Conservation (phyloP, 2,888 invertebrate genomes). For the Drosophila greeni region DNA sequence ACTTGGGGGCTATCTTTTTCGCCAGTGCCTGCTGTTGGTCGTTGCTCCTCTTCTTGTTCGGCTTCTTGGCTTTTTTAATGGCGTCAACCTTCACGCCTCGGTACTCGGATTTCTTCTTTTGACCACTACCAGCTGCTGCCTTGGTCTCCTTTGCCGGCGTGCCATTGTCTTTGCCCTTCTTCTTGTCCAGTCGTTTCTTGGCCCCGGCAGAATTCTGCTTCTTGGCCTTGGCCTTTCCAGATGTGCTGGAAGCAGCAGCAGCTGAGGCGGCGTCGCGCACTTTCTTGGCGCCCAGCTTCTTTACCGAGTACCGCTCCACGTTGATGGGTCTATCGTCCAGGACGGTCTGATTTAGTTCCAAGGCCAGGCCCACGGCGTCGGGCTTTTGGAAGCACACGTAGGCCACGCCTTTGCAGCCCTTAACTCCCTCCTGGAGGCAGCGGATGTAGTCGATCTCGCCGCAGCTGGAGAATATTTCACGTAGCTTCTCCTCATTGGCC, state of each 20-base stretch:
- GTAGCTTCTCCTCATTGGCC: conserved; percentile 75
- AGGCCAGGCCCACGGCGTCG: conserved; percentile 75
- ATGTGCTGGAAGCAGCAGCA: conserved; percentile 7
- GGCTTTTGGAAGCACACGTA: conserved; percentile 77
- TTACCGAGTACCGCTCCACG: conserved; percentile 73
- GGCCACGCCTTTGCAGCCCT: conserved; percentile 77
- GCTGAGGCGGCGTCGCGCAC: conserved; percentile 58
- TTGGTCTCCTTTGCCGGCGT: conserved; percentile 9
- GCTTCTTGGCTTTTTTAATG: conserved; percentile 68
- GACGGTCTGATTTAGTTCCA: conserved; percentile 77
- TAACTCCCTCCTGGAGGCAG: conserved; percentile 70
- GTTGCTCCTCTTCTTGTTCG: conserved; percentile 65
- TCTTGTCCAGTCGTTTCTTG: conserved; percentile 57
- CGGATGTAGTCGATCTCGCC: conserved; percentile 78
- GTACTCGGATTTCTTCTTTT: conserved; percentile 74
- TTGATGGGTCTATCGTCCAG: conserved; percentile 77
- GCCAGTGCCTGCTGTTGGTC: conserved; percentile 69
- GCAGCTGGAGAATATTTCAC: conserved; percentile 77
- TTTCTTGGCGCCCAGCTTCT: conserved; percentile 71
- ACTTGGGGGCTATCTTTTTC: conserved; percentile 77
- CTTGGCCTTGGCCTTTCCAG: conserved; percentile 52
- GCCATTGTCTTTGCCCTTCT: conserved; percentile 35
- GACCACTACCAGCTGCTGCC: background rate
- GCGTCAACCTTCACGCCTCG: conserved; percentile 74
- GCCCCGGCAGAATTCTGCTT: conserved; percentile 49